Base-by-base conservation (phyloP, 2,888 invertebrate genomes). In the Dynastes hyllus region DNA sequence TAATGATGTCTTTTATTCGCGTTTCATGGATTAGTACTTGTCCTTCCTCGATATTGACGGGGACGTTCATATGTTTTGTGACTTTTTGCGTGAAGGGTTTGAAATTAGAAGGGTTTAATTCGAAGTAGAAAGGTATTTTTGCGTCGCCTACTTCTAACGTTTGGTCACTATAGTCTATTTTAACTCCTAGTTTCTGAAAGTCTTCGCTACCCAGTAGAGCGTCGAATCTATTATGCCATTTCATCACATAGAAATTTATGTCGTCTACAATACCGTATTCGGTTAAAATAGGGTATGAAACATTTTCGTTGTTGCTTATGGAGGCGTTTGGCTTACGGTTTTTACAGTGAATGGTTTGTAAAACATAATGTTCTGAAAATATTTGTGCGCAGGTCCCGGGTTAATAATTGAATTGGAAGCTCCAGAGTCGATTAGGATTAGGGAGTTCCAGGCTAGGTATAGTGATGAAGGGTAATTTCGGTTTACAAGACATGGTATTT, bases 361-460 rank as follows among this genome's bases (percentile, higher is more conserved):
- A 66, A 77, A 81, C 40, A 77, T 45, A 50, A 69, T 29, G 27
- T 76, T 79, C 63, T 69, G 9, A 75, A 81, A 81, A 51, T 75
- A 66, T 0, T 67, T 9, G 11, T 73, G 22, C 16, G 80, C 81
- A 1, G 76, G 63, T 22, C 51, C 69, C 13, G 80, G 75, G 45
- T 81, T 81, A 1, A 80, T 80, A 22, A 80, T 80, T 2, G 77
- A 80, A 58, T 79, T 79, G 0, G 80, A 78, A 0, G 81, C 79
- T n/a, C 80, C 80, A 6, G 27, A 53, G 66, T 81, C 79, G 9
- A 80, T 80, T 16, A 81, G 67, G 51, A 79, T 80, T 16, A 16
- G 0, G 0, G 22, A 81, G 22, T 37, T 78, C 70, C 32, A 80
- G 32, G 4, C 37, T 53, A 0, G 79, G 75, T 8, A 80, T 78